phyloP scores from a whole-genome alignment of 1,140 invertebrate genomes.

The Riptortus pedestris region DNA sequence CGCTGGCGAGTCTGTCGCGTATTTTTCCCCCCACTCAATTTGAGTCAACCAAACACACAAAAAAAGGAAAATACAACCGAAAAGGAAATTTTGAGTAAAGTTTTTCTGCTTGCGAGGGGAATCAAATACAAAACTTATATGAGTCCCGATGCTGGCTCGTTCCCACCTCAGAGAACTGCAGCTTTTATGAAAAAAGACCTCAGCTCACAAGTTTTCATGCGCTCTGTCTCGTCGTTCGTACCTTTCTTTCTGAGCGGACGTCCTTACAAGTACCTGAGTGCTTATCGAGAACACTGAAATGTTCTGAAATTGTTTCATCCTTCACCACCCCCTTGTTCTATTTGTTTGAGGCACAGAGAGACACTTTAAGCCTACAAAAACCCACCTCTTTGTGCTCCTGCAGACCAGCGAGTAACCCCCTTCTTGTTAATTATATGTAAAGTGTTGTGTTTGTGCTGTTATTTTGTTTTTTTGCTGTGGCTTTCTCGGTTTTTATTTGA shows the following conservation, averaged over 20 bases:
- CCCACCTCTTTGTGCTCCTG: too few relatives aligned
- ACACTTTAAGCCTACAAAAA: too few relatives aligned
- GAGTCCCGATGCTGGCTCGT: background rate
- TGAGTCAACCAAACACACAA: background rate
- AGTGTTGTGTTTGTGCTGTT: background rate
- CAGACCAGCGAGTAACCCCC: too few relatives aligned
- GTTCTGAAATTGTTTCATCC: background rate
- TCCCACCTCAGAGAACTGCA: background rate
- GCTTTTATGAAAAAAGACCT: constrained; percentile 12
- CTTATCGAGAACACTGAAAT: constrained; percentile 15
- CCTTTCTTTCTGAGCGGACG: background rate
- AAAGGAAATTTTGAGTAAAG: background rate
- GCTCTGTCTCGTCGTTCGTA: background rate
- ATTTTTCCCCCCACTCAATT: background rate
- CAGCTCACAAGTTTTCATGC: background rate
- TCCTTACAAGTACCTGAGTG: constrained; percentile 3
- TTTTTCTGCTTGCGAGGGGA: background rate
- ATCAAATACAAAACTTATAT: background rate
- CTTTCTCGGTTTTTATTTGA: too few relatives aligned
- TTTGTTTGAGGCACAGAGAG: too few relatives aligned
- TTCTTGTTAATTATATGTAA: too few relatives aligned
- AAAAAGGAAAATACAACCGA: too few relatives aligned
- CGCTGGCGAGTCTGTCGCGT: background rate
- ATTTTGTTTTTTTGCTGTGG: too few relatives aligned
- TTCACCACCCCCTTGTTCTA: too few relatives aligned